A percentile compares a stretch with the other conserved stretches of the same genome.
Evolutionary conservation across 2,113 vertebrate species (phyloP).

Genomic region (Azemiops feae): DNA sequence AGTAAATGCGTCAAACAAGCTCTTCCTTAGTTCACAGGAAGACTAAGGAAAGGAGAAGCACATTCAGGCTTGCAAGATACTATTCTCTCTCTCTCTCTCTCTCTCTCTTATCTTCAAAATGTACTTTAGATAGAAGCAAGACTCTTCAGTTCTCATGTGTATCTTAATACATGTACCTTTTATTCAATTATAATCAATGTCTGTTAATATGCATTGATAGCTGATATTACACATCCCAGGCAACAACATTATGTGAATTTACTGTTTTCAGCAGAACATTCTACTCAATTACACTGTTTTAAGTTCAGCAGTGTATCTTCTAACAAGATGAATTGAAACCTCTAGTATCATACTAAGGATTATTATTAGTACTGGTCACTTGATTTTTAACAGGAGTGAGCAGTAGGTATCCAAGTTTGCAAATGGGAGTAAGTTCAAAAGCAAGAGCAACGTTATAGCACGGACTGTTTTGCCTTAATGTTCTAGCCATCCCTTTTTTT

Average conservation of each 20-base stretch:
- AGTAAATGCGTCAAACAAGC: background rate
- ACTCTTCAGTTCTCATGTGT: too few species aligned
- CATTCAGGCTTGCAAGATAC: background rate
- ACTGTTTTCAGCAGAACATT: background rate
- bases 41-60: background rate
- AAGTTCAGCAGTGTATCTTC: background rate
- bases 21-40: background rate
- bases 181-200: background rate
- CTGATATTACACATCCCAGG: background rate
- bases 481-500: background rate
- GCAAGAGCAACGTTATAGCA: background rate
- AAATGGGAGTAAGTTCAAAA: background rate
- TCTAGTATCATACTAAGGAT: background rate
- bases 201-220: background rate
- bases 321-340: background rate
- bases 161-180: background rate
- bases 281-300: background rate
- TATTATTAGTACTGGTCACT: background rate
- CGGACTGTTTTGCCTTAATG: background rate
- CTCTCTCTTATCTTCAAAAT: too few species aligned
- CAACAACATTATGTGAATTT: background rate
- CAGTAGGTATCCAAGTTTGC: background rate
- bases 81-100: background rate
- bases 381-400: background rate
- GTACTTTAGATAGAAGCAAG: too few species aligned